Conservation (phyloP, 2,113 vertebrate species). For the Apteryx owenii region DNA sequence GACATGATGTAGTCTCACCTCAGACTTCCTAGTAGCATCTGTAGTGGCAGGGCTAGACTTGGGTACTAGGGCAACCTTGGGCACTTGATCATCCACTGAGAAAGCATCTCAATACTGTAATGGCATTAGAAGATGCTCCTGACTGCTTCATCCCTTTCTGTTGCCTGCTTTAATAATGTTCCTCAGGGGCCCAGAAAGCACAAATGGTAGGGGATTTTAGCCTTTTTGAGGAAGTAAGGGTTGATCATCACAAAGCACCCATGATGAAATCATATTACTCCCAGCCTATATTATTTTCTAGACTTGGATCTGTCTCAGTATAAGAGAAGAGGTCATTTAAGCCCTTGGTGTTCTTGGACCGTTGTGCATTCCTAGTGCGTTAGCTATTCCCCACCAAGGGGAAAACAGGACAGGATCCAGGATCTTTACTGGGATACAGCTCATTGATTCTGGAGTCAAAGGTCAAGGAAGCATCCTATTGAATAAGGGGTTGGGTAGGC, state of each 20-base stretch:
- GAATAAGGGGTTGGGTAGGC: not conserved
- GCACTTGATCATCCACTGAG: not conserved
- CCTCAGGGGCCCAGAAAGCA: accelerated
- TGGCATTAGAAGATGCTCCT: not conserved
- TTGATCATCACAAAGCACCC: too few relatives aligned
- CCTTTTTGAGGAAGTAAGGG: too few relatives aligned
- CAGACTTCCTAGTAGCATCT: not conserved
- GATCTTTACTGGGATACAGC: not conserved
- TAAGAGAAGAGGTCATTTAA: too few relatives aligned
- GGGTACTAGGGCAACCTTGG: not conserved
- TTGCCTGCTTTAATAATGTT: not conserved
- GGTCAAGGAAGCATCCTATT: not conserved
- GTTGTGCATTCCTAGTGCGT: not conserved
- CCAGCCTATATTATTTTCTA: not conserved
- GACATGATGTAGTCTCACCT: accelerated
- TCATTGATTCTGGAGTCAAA: not conserved
- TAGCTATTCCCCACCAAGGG: not conserved
- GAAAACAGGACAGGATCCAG: not conserved
- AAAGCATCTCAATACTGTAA: not conserved
- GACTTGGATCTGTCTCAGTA: not conserved
- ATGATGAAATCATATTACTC: not conserved
- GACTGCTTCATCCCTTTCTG: not conserved
- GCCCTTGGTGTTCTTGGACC: not conserved
- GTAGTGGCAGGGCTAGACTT: not conserved
- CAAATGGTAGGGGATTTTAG: not conserved